Evolutionary conservation across 2,113 vertebrate species (phyloP).

Genomic region (Rhinoderma darwinii): DNA sequence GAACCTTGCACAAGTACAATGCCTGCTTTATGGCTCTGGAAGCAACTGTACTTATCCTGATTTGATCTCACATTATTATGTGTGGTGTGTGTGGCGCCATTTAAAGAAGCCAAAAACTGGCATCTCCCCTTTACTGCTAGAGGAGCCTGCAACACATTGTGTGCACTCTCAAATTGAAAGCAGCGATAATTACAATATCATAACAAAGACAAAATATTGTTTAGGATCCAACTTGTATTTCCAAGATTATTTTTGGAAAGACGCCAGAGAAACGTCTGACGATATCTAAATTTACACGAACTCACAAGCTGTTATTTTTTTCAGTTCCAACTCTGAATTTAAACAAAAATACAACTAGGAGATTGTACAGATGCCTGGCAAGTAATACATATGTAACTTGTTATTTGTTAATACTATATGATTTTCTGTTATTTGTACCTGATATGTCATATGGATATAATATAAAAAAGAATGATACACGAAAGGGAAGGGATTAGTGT

Average conservation of each 20-base stretch:
- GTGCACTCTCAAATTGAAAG: constrained; percentile 33
- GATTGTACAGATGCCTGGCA: not conserved
- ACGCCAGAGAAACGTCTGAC: not conserved
- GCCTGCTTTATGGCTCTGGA: constrained; percentile 51
- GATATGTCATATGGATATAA: not conserved
- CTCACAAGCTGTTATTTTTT: constrained; percentile 19
- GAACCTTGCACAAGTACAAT: constrained; percentile 42
- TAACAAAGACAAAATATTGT: constrained; percentile 49
- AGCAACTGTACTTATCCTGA: constrained; percentile 50
- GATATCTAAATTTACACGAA: constrained; percentile 18
- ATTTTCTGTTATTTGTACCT: not conserved
- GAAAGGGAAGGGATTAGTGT: not conserved
- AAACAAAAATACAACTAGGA: not conserved
- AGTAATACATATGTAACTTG: not conserved
- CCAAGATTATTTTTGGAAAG: constrained; percentile 41
- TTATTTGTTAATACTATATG: not conserved
- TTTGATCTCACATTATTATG: constrained; percentile 55
- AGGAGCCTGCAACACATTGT: constrained; percentile 45
- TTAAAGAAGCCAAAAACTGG: constrained; percentile 53
- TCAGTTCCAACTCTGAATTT: not conserved
- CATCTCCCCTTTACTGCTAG: constrained; percentile 33
- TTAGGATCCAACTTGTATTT: constrained; percentile 36
- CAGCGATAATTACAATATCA: constrained; percentile 53
- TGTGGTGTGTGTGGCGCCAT: constrained; percentile 55
- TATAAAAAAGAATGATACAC: not conserved